A percentile compares a stretch with the other conserved stretches of the same genome.
Conservation (phyloP, 2,888 invertebrate genomes). For the Agrochola litura region DNA sequence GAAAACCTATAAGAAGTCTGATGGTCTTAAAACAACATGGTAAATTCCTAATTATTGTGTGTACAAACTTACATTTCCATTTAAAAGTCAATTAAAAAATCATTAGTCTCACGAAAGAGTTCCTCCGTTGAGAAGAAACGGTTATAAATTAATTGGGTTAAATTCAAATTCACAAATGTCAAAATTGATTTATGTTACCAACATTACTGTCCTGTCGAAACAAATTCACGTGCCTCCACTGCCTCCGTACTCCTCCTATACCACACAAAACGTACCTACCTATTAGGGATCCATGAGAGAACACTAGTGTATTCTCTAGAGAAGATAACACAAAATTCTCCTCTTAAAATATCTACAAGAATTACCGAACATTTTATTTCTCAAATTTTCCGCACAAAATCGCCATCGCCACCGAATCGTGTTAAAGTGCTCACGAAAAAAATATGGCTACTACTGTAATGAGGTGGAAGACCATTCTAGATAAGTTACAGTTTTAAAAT, state of each 20-base stretch:
- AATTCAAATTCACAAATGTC: neutral
- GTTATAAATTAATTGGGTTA: slow-evolving; percentile 9
- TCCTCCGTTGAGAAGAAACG: neutral
- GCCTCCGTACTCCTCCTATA: neutral
- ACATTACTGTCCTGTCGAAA: slow-evolving; percentile 4
- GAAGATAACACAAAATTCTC: neutral
- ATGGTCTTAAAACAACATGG: too few relatives aligned
- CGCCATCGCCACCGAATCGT: slow-evolving; percentile 44
- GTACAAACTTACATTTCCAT: too few relatives aligned
- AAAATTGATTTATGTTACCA: neutral
- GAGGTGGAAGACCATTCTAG: slow-evolving; percentile 53
- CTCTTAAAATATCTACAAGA: slow-evolving; percentile 4
- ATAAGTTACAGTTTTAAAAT: slow-evolving; percentile 48
- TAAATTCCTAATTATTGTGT: too few relatives aligned
- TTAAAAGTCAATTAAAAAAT: too few relatives aligned
- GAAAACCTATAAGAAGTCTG: too few relatives aligned
- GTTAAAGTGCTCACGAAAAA: slow-evolving; percentile 39
- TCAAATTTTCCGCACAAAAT: neutral
- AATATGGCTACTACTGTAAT: slow-evolving; percentile 52
- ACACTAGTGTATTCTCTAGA: neutral
- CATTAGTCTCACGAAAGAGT: neutral
- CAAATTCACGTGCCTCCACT: slow-evolving; percentile 11
- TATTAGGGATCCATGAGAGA: neutral
- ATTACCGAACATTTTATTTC: slow-evolving; percentile 6
- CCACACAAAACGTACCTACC: neutral